phyloP scores from a whole-genome alignment of 1,140 invertebrate genomes.

The Magallana gigas region DNA sequence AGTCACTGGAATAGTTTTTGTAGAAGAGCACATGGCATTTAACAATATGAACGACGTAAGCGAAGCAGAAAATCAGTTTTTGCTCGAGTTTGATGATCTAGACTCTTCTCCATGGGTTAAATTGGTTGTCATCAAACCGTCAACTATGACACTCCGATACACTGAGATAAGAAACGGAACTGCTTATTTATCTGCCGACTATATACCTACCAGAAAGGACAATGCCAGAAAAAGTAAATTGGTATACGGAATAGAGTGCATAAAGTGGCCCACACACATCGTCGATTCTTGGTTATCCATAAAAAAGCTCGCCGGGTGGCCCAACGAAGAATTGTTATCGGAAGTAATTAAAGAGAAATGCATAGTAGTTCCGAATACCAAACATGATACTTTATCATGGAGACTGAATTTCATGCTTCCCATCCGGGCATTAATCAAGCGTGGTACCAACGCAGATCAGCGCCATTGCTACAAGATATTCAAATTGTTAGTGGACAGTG shows the following conservation, averaged over 20 bases:
- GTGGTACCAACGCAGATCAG: neutral
- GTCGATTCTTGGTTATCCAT: neutral
- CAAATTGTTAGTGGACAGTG: neutral
- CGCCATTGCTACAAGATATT: neutral
- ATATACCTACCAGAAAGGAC: too few species aligned
- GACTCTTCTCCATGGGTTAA: neutral
- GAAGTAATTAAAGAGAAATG: neutral
- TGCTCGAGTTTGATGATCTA: neutral
- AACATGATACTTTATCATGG: neutral
- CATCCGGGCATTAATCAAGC: neutral
- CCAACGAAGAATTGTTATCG: neutral
- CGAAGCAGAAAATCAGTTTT: neutral
- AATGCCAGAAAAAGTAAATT: too few species aligned
- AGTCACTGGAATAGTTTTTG: neutral
- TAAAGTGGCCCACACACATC: neutral
- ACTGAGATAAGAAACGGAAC: neutral
- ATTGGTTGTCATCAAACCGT: neutral
- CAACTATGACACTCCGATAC: neutral
- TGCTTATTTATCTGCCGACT: slow-evolving; percentile 1
- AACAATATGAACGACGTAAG: neutral
- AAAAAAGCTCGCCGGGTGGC: neutral
- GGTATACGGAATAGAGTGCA: neutral
- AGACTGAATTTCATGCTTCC: slow-evolving; percentile 6
- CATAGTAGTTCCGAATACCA: neutral
- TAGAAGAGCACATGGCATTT: neutral